Percentiles rank a stretch among this genome's conserved stretches.
Conservation (phyloP, 2,888 invertebrate species). For the Diaprepes abbreviatus region DNA sequence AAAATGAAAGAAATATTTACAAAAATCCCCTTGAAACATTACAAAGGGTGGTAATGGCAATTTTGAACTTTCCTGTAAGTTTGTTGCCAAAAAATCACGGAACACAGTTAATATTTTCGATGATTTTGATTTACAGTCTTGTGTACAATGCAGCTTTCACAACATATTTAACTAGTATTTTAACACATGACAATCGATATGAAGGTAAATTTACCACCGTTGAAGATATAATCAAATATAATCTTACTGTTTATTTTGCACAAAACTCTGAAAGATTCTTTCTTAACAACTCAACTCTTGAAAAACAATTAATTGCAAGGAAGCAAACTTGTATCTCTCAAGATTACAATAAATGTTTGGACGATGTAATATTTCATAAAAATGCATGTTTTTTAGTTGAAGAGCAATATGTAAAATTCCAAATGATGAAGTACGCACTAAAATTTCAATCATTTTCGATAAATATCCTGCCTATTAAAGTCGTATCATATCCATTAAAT, state of each 20-base stretch:
- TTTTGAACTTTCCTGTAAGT: slow-evolving; percentile 52
- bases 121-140: slow-evolving; percentile 55
- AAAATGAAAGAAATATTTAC: slow-evolving; percentile 38
- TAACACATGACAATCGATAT: slow-evolving; percentile 52
- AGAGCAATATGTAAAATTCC: slow-evolving; percentile 57
- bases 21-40: slow-evolving; percentile 40
- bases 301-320: not conserved
- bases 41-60: slow-evolving; percentile 51
- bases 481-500: slow-evolving; percentile 61
- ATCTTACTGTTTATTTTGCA: slow-evolving; percentile 55
- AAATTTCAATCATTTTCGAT: slow-evolving; percentile 37
- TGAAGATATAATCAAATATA: slow-evolving; percentile 55
- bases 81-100: slow-evolving; percentile 53
- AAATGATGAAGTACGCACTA: slow-evolving; percentile 55
- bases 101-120: slow-evolving; percentile 52
- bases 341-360: slow-evolving; percentile 53
- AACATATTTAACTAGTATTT: slow-evolving; percentile 56
- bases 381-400: slow-evolving; percentile 56
- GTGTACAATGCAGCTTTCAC: slow-evolving; percentile 56
- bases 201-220: slow-evolving; percentile 55
- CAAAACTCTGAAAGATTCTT: slow-evolving; percentile 53
- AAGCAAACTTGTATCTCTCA: slow-evolving; percentile 50
- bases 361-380: slow-evolving; percentile 51
- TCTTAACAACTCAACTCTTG: slow-evolving; percentile 35
- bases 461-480: slow-evolving; percentile 55